Evolutionary conservation across 2,113 vertebrate species (phyloP), one percentile per base, ranked within the genome.

Genomic region (Atrichornis clamosus): DNA sequence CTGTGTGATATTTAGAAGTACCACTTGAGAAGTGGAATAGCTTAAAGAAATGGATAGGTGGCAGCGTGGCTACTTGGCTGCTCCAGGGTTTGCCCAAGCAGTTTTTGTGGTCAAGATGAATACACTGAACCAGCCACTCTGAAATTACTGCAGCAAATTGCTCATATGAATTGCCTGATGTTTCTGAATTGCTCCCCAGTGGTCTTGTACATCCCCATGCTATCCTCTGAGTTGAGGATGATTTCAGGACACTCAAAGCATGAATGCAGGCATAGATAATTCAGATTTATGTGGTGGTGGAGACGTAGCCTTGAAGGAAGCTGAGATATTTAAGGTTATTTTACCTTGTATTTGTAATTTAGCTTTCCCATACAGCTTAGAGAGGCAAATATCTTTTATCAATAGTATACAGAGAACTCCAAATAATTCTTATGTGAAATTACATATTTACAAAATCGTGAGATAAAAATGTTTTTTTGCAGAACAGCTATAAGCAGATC

Each of bases 391-490:
- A 37, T 32, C 4, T 91, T 95, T 52, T 47, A 39, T 30, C 13
- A 68, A 2, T 50, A 62, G 42, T 23, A 83, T 46, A 47, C 7
- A 84, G 42, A 87, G 6, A 78, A 73, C 10, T 33, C 28, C 76
- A 26, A 84, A 60, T 82, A n/a, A 44, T 14, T 91, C 24, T 46
- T 87, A 4, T 68, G 12, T 89, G 62, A 86, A 86, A 82, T 63
- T 15, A 23, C 59, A 3, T 87, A 21, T 85, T 75, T 13, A 30
- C 52, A 68, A 74, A 32, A 2, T 4, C 1, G 27, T 35, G 7
- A 78, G 52, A 80, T n/a, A 84, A 68, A 79, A 82, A 42, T 88
- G 3, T 85, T 94, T 16, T 96, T 94, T 96, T 94, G 21, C 95
- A 97, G 97, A 79, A 35, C 47, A 55, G 11, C 35, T 90, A 11